Base-by-base conservation (phyloP, 2,797 vertebrate species). In the Acanthiza pusilla region DNA sequence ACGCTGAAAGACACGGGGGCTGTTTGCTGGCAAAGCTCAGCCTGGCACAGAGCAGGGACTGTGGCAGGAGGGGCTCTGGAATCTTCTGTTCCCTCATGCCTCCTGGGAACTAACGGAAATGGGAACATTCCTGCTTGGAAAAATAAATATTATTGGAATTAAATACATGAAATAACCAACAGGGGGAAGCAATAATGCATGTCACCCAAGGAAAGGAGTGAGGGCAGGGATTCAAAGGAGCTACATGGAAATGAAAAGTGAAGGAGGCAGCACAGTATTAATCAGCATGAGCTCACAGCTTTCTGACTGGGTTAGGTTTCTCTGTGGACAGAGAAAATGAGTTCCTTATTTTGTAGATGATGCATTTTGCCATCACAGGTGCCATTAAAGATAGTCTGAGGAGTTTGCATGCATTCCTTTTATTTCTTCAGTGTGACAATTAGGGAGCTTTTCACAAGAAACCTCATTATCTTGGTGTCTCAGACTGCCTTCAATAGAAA, bases 131-230 rank as follows among this genome's bases (percentile, higher is more conserved):
- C 61, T 77, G 11, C 86, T 67, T 90, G 43, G 78, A 71, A 74
- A 95, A 88, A 81, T n/a, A 91, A 96, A 75, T 88, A 68, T 66
- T 75, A 32, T 57, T 93, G 72, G 48, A 91, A 93, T 86, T 55
- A 94, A 89, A 94, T 74, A 55, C 34, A 42, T 82, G 83, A 91
- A 82, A 50, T 76, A 78, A 85, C 61, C 68, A 71, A 77, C 30
- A 82, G 57, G 48, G 76, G 58, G 51, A 93, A 92, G 80, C 79
- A 90, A 83, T 94, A 94, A 95, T 93, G n/a, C 7, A 0, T 71
- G 55, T 93, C 72, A 88, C 65, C 54, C 32, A 42, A 85, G 76
- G 85, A 79, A 50, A 53, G 71, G 68, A 71, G 75, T 20, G 60
- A 85, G 47, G 54, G 47, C 42, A 85, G 25, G 68, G 65, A 80